Evolutionary conservation across 2,113 vertebrate species (phyloP).

Genomic region (Dicaeum eximium): DNA sequence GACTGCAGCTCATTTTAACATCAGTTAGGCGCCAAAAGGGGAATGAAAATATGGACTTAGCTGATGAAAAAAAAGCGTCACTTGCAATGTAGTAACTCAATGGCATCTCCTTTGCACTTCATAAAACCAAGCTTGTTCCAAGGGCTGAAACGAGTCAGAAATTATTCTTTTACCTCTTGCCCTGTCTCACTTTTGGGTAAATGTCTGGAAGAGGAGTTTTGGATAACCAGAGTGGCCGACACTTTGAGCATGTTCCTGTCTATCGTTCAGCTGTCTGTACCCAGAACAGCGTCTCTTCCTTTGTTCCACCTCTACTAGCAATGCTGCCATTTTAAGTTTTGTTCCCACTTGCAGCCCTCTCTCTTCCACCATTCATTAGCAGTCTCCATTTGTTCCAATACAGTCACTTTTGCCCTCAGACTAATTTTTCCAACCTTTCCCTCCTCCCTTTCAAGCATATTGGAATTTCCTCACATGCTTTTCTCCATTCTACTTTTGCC

Average conservation of each 20-base stretch:
- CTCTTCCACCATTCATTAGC: not conserved
- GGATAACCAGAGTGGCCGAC: not conserved
- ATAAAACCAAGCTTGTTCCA: not conserved
- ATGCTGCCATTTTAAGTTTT: not conserved
- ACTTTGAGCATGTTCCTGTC: not conserved
- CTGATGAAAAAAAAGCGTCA: not conserved
- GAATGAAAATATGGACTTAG: not conserved
- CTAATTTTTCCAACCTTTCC: not conserved
- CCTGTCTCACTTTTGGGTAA: not conserved
- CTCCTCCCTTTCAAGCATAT: not conserved
- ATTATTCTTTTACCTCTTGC: not conserved
- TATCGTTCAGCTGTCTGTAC: not conserved
- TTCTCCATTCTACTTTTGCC: not conserved
- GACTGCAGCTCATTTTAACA: not conserved
- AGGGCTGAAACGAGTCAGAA: not conserved
- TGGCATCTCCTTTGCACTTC: not conserved
- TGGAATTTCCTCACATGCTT: not conserved
- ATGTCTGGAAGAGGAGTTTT: not conserved
- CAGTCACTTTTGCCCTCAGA: not conserved
- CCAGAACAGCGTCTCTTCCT: not conserved
- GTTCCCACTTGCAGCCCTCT: not conserved
- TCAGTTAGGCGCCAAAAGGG: not conserved
- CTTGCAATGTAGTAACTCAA: not conserved
- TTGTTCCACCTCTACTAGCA: not conserved
- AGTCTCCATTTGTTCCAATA: not conserved